Conservation (phyloP, 2,888 invertebrate genomes). For the Ganaspis brasiliensis region DNA sequence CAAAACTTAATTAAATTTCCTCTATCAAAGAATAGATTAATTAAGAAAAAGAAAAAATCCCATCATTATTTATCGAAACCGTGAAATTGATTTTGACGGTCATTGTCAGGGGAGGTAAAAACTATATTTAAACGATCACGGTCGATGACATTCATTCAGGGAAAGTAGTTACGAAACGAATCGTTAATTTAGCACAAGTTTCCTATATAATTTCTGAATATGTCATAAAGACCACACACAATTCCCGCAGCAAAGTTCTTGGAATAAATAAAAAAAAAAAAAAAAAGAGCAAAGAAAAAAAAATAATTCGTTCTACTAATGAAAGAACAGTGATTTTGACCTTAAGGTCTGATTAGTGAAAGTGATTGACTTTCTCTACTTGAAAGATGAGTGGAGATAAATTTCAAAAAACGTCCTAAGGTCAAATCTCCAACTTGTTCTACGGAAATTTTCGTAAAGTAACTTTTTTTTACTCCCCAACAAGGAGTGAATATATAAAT, state of each 20-base stretch:
- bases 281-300: conserved; percentile 27
- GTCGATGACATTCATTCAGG: conserved; percentile 34
- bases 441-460: conserved; percentile 23
- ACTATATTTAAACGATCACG: conserved; percentile 19
- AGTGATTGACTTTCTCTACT: conserved; percentile 50
- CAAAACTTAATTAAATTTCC: too few species aligned
- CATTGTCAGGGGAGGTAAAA: conserved; percentile 5
- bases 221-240: background rate
- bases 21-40: background rate
- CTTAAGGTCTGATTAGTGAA: conserved; percentile 52
- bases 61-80: conserved; percentile 2
- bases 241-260: conserved; percentile 6
- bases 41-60: background rate
- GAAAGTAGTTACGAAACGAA: conserved; percentile 32
- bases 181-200: conserved; percentile 15
- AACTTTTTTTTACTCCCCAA: background rate
- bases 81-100: conserved; percentile 14
- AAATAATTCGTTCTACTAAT: conserved; percentile 4
- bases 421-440: conserved; percentile 6
- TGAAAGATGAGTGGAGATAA: conserved; percentile 16
- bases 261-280: conserved; percentile 1
- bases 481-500: background rate
- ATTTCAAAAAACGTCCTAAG: conserved; percentile 4
- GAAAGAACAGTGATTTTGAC: conserved; percentile 20
- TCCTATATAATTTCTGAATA: conserved; percentile 14